Evolutionary conservation across 2,888 invertebrate species (phyloP), one percentile per base, ranked within the genome.

Genomic region (Pandemis corylana): DNA sequence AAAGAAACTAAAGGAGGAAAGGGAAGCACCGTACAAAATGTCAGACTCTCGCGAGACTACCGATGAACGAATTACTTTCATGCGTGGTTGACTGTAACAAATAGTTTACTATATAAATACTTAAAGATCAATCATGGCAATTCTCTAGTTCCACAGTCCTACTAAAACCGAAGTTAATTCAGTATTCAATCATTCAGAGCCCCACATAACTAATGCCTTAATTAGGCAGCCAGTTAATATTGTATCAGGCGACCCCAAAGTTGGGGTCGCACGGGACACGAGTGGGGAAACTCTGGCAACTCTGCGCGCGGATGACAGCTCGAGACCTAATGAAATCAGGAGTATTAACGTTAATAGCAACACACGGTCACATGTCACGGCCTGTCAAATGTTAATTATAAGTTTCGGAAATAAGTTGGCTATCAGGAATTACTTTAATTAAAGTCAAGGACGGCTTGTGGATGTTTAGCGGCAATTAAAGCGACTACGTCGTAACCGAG

Each of bases 121-220:
- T 28, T 59, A 2, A 10, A 20, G 56, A 15, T 7, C 20, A 56
- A 7, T 20, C 51, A 0, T 9, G 5, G 28, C 28, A 59, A 59
- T 20, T 12, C 5, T 10, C 28, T 28, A 59, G 28, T 20, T 28
- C 59, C 28, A 51, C n/a, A 59, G 59, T 28, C 5, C 59, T 12
- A 12, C 59, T 59, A 28, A 59, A 59, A 28, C 59, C 28, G 20
- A 59, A 51, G 63, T 59, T 71, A 66, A 66, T 59, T 15, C 71
- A 46, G 66, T 36, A 66, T 71, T 61, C 66, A 71, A 71, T 71
- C 41, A 66, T 71, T 71, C 71, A 65, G 44, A 49, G 65, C 44
- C 53, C n/a, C 67, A 67, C 67, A 67, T 67, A 72, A 49, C 65
- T 71, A 71, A 65, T 53, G 56, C 66, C 72, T 15, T 70, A 71